Base-by-base conservation (phyloP, 2,797 vertebrate species). In the Sebastolobus alascanus region DNA sequence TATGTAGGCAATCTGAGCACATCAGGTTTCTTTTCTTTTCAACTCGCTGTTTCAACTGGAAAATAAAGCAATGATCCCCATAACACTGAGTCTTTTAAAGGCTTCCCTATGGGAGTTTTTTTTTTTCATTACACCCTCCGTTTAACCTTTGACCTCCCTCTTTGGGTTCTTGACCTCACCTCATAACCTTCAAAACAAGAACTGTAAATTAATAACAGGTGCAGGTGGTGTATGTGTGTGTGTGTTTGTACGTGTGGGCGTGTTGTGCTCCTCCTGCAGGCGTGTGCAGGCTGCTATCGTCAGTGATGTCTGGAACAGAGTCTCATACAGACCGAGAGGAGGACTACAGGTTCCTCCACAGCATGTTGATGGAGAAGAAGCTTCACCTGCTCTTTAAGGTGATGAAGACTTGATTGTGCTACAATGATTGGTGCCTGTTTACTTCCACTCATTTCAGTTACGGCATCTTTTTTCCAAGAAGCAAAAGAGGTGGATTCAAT, bases 331-430 rank as follows among this genome's bases (percentile, higher is more conserved):
- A 97, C 93, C 96, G 95, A 92, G 96, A 97, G 93, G 97, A 98
- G 95, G 97, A 99, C 94, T 96, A 97, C 95, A 96, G 95, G 93
- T 98, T 99, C 95, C 97, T 99, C 82, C 97, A 97, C 96, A 97
- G 97, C 94, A 95, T 98, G 96, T 90, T 99, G 95, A 97, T 97
- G 96, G 97, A 97, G 96, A 99, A 97, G 93, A 98, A 97, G 92
- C 97, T 99, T 91, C 98, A 98, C 95, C 95, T 97, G 92, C 96
- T 99, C 89, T 96, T 98, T 91, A 97, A 97, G 94, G 95, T 96
- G 61, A 46, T 0, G 16, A 83, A 66, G 11, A 73, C 27, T 43
- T 2, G 0, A 31, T 16, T 55, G 25, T 20, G 7, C 14, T 35
- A 16, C 46, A 25, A 3, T 9, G 4, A 56, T 29, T 25, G 1